Evolutionary conservation across 2,888 invertebrate species (phyloP), one percentile per base, ranked within the genome.

Genomic region (Cosmia pyralina): DNA sequence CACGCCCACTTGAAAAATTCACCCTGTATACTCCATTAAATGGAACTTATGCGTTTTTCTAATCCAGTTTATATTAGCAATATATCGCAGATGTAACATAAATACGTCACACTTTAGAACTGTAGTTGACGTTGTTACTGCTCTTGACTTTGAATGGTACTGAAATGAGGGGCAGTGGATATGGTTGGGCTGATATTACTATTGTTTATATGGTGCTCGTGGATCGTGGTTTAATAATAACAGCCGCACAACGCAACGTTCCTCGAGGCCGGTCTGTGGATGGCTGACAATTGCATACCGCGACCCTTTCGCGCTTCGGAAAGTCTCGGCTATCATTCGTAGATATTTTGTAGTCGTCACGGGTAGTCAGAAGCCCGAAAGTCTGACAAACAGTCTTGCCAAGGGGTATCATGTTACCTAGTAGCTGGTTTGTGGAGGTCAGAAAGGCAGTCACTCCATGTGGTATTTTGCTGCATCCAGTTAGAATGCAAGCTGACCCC

Each of bases 61-160:
- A 34, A 38, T n/a, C 5, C 48, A 28, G 48, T 46, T 28, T 67
- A 44, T 52, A 67, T 73, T 52, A 77, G 50, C 69, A 46, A 41
- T 46, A 28, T 41, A 52, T 34, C 3, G 46, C 22, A 58, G 15
- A 38, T 58, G 17, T 28, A 10, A n/a, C 22, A 38, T 13, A 17
- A 19, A 57, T 71, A 48, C 15, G 48, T 67, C 46, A 55, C 60
- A 77, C 77, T 75, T 68, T 8, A 53, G 4, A 10, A 0, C 78
- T 75, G 69, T 59, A 53, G 22, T 15, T 59, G 74, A 77, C 77
- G n/a, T 57, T n/a, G 60, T 44, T 15, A 62, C 22, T 60, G 69
- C 69, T 77, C 69, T 77, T 38, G 67, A 55, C 15, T 55, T 52
- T n/a, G 1, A 77, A 41, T 52, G 46, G 7, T 53, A 38, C 50